These are phyloP conservation scores for Lutraria rhynchaena DNA, from an alignment of 1,140 invertebrate species.

Conservation along the genomic window DNA sequence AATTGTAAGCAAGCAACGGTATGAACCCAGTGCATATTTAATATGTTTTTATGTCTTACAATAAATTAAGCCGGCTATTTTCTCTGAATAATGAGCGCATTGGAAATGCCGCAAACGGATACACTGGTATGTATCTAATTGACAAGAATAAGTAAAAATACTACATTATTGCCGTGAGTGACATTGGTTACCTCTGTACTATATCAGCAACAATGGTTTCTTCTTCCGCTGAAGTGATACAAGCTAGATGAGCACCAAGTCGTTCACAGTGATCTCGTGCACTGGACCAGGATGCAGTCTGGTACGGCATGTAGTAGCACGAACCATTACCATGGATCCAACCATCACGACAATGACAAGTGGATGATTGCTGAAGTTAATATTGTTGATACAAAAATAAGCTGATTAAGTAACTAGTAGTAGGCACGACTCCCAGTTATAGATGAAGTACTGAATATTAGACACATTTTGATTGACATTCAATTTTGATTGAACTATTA, in stretches of 20 bases:
- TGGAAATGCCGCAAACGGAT: neutral
- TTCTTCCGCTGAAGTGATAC: slow-evolving; percentile 13
- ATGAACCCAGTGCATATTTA: too few species aligned
- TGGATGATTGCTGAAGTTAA: neutral
- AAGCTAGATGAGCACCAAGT: slow-evolving; percentile 51
- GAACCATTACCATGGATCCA: slow-evolving; percentile 15
- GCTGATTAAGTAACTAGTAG: too few species aligned
- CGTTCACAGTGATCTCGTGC: slow-evolving; percentile 38
- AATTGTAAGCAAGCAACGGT: too few species aligned
- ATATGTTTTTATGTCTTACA: too few species aligned
- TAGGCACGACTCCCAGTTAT: too few species aligned
- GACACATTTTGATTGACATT: too few species aligned
- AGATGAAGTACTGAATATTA: too few species aligned
- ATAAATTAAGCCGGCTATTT: neutral
- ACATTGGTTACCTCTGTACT: neutral
- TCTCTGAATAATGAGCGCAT: neutral
- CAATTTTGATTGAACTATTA: too few species aligned
- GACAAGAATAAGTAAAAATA: neutral
- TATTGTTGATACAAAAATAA: neutral
- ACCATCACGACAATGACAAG: neutral
- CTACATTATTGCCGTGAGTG: neutral
- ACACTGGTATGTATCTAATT: neutral
- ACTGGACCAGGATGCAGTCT: slow-evolving; percentile 25
- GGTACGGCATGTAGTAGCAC: slow-evolving; percentile 49
- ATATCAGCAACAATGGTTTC: slow-evolving; percentile 20